phyloP scores from a whole-genome alignment of 2,888 invertebrate genomes.

The Emesis furor region DNA sequence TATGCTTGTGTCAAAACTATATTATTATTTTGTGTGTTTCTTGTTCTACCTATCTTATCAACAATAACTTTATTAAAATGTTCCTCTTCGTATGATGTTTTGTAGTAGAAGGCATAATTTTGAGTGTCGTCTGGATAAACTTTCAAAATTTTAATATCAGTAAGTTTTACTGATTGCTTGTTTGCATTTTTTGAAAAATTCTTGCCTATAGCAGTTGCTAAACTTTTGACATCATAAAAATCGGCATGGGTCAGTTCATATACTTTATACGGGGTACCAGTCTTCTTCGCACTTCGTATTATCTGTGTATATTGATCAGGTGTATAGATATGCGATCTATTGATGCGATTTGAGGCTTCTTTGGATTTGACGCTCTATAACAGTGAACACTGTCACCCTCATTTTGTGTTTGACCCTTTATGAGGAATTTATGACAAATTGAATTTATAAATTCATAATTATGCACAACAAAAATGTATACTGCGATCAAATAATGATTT shows the following conservation, averaged over 20 bases:
- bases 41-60: background rate
- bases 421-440: too few relatives aligned
- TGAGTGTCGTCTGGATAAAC: background rate
- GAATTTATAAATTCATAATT: too few relatives aligned
- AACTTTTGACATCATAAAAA: background rate
- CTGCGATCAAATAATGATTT: too few relatives aligned
- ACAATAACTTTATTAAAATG: background rate
- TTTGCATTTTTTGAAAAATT: background rate
- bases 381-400: too few relatives aligned
- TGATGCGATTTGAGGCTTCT: too few relatives aligned
- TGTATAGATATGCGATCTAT: too few relatives aligned
- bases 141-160: background rate
- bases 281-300: background rate
- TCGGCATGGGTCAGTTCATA: background rate
- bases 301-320: too few relatives aligned
- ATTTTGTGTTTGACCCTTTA: too few relatives aligned
- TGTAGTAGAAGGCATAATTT: background rate
- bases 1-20: conserved; percentile 1
- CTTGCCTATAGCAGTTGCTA: background rate
- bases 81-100: background rate
- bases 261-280: conserved; percentile 4
- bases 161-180: background rate
- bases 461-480: too few relatives aligned
- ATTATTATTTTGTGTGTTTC: conserved; percentile 1
- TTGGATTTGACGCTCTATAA: too few relatives aligned